Conservation (phyloP, 53 echinoderm and acorn worm species). For the Echinometra lucunter region DNA sequence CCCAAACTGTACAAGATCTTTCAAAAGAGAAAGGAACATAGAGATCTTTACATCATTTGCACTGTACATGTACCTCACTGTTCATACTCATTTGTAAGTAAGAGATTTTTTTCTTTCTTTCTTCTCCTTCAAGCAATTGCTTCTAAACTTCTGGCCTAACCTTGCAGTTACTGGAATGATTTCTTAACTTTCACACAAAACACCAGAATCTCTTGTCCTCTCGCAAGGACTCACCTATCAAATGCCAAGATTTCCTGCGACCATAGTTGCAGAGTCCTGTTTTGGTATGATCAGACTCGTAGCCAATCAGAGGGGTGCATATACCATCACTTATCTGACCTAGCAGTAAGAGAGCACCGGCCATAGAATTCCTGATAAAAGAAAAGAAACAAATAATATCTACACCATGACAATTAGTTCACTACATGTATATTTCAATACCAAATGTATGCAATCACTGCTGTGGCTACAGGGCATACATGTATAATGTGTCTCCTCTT, state of each 20-base stretch:
- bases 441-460: too few relatives aligned
- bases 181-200: neutral
- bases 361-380: conserved; percentile 42
- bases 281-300: conserved; percentile 88
- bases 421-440: neutral
- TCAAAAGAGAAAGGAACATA: too few relatives aligned
- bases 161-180: too few relatives aligned
- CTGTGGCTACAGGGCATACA: too few relatives aligned
- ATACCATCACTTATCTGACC: conserved; percentile 94
- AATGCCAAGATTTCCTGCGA: conserved; percentile 92
- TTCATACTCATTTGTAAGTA: too few relatives aligned
- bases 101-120: too few relatives aligned
- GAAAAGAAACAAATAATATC: neutral
- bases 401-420: neutral
- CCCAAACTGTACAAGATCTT: too few relatives aligned
- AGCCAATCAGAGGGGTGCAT: conserved; percentile 95
- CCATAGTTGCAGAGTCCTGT: conserved; percentile 85
- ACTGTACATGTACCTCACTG: too few relatives aligned
- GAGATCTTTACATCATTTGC: too few relatives aligned
- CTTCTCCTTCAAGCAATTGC: too few relatives aligned
- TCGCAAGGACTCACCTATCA: conserved; percentile 83
- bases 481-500: too few relatives aligned
- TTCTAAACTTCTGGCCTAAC: too few relatives aligned
- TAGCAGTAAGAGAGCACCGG: conserved; percentile 75
- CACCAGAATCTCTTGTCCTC: neutral